Conservation (phyloP, 2,888 invertebrate genomes). For the Augiades crinisus region DNA sequence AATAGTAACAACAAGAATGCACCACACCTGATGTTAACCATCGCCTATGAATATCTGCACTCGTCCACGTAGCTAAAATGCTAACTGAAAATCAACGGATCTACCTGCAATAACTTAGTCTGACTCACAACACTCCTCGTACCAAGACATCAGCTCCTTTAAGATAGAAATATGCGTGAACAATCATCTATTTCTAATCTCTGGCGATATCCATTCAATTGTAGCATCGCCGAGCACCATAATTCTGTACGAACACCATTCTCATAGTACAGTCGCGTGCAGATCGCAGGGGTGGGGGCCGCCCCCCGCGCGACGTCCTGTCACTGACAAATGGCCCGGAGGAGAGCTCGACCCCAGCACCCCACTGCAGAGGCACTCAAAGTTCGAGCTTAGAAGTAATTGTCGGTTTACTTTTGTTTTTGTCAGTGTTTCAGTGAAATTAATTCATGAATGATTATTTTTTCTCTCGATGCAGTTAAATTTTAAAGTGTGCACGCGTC, state of each 20-base stretch:
- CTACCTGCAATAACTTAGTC: too few species aligned
- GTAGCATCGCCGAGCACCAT: constrained; percentile 32
- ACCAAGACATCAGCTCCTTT: too few species aligned
- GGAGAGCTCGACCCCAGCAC: constrained; percentile 74
- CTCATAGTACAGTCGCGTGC: constrained; percentile 59
- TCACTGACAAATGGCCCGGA: constrained; percentile 80
- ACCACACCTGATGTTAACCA: too few species aligned
- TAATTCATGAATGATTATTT: too few species aligned
- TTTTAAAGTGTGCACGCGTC: too few species aligned
- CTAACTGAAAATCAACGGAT: too few species aligned
- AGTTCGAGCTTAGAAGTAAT: background rate
- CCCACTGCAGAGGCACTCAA: constrained; percentile 42
- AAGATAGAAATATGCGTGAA: too few species aligned
- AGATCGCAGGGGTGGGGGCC: constrained; percentile 50
- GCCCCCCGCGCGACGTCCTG: constrained; percentile 64
- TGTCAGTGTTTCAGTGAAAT: background rate
- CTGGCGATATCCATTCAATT: constrained; percentile 6
- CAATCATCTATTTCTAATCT: constrained; percentile 16
- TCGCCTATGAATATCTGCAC: too few species aligned
- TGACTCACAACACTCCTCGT: too few species aligned
- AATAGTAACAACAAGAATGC: too few species aligned
- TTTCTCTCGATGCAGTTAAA: too few species aligned
- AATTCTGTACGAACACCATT: constrained; percentile 54
- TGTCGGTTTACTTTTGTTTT: background rate
- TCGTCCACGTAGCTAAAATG: too few species aligned